Conservation (phyloP, 92 coral and sea anemone species). For the Phenganax marumi region DNA sequence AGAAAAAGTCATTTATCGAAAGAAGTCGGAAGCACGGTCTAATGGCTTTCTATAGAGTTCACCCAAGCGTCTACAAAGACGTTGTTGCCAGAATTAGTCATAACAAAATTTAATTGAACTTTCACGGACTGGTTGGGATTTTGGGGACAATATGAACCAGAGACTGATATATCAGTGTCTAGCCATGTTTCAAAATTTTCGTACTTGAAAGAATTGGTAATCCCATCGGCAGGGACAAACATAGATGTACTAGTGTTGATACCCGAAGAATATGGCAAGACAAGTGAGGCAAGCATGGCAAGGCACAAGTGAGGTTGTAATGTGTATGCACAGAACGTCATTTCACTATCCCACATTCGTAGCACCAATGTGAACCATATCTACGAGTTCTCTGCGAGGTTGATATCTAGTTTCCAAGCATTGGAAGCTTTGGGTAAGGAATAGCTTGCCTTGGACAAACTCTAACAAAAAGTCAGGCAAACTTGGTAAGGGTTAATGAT, state of each 20-base stretch:
- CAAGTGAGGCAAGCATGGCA: constrained; percentile 41
- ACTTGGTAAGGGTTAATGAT: too few relatives aligned
- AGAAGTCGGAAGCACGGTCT: neutral
- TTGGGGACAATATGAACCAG: constrained; percentile 21
- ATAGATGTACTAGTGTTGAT: constrained; percentile 14
- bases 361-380: too few relatives aligned
- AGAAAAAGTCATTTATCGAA: neutral
- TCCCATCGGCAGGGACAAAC: constrained; percentile 22
- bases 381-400: too few relatives aligned
- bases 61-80: neutral
- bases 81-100: neutral
- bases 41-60: neutral
- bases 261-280: constrained; percentile 23
- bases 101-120: neutral
- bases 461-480: too few relatives aligned
- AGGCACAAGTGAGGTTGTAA: constrained; percentile 32
- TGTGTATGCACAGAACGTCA: too few relatives aligned
- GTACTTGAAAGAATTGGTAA: constrained; percentile 13
- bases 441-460: too few relatives aligned
- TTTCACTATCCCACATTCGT: too few relatives aligned
- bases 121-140: neutral
- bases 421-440: too few relatives aligned
- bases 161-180: constrained; percentile 53
- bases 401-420: too few relatives aligned
- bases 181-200: neutral